Base-by-base conservation (phyloP, 2,113 vertebrate species). In the Nycticebus coucang region DNA sequence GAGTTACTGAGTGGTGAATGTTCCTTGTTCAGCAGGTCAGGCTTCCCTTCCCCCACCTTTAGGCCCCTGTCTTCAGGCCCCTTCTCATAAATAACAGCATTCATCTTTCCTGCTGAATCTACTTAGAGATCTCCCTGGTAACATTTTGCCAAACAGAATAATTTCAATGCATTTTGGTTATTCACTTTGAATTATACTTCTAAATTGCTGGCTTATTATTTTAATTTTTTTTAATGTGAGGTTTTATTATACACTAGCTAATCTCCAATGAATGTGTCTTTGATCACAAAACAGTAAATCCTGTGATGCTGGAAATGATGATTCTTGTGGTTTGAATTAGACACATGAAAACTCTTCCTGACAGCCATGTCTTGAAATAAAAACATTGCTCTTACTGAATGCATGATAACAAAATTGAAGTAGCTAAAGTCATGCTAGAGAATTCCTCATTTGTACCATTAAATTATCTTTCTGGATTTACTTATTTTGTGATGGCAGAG, bases 401-500 rank as follows among this genome's bases (percentile, higher is more conserved):
- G 77, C 15, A 69, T 60, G 19, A 77, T 62, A 89, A 50, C 87
- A 96, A 18, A 92, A 95, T 62, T 55, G 62, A 37, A 62, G 5
- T 21, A 4, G 81, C 8, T 92, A 22, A 87, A 92, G 97, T 84
- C 81, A 37, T 68, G 33, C 3, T 71, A 62, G 26, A 95, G 5
- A 14, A 74, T n/a, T 91, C 26, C 62, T 72, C 97, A 12, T 78
- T 74, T 96, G 35, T 66, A 59, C 21, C 5, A 90, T 84, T 45
- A 95, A 66, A 53, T 60, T 35, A 4, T 41, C 17, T 80, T 33
- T 98, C 53, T 78, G 57, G 24, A 89, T 87, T 85, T 92, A 92
- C 64, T 93, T 30, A 50, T 96, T 89, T 60, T 93, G 30, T 78
- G 21, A 89, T 33, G 88, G 22, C 13, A 91, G 53, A 94, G 87